These are phyloP conservation scores for Folsomia candida DNA, from an alignment of 2,888 invertebrate species.

Conservation along the genomic window DNA sequence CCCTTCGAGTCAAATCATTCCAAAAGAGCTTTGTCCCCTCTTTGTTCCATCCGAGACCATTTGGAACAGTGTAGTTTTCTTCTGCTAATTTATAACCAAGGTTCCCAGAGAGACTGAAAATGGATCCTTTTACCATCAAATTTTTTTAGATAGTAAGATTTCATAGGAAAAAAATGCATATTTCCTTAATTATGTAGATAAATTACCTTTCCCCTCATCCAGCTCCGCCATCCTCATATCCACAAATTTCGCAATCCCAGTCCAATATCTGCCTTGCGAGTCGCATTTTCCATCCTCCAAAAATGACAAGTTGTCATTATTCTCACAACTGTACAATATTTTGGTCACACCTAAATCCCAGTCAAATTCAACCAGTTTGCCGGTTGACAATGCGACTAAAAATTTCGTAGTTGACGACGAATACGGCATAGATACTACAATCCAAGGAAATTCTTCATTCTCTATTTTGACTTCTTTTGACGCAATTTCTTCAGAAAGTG, in stretches of 20 bases:
- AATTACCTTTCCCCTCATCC: neutral
- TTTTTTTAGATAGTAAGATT: too few relatives aligned
- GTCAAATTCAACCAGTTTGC: neutral
- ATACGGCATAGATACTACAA: neutral
- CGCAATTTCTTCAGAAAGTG: neutral
- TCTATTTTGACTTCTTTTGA: neutral
- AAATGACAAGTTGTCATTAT: neutral
- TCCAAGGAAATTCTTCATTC: neutral
- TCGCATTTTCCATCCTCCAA: slow-evolving; percentile 15
- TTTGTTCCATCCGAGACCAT: neutral
- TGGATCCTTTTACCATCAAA: too few relatives aligned
- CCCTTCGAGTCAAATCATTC: neutral
- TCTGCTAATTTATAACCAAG: neutral
- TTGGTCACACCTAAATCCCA: neutral
- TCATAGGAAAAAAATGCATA: neutral
- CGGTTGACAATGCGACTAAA: neutral
- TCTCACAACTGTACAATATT: neutral
- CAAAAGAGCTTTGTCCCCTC: neutral
- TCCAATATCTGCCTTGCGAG: neutral
- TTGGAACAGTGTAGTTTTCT: neutral
- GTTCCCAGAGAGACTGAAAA: too few relatives aligned
- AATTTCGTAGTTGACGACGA: neutral
- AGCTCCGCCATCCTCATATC: neutral
- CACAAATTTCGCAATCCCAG: neutral
- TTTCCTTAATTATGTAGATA: neutral